phyloP scores from a whole-genome alignment of 2,888 invertebrate species.

The Caenorhabditis virilis region DNA sequence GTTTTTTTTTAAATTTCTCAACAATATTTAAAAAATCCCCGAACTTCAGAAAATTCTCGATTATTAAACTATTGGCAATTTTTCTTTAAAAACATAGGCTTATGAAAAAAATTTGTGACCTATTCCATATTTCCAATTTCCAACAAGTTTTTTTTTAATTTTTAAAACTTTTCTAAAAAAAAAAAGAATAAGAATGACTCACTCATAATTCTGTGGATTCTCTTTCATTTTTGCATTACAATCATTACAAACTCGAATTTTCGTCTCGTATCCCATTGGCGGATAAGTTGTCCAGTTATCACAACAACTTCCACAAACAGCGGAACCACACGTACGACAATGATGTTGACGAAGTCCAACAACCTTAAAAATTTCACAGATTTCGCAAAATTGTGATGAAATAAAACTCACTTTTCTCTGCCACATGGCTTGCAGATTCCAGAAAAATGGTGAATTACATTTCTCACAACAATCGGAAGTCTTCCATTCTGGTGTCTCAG shows the following conservation, averaged over 20 bases:
- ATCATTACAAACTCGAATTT: slow-evolving; percentile 90
- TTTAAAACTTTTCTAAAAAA: neutral
- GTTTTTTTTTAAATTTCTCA: too few species aligned
- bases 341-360: slow-evolving; percentile 72
- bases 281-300: slow-evolving; percentile 87
- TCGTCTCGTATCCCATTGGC: slow-evolving; percentile 95
- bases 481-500: slow-evolving; percentile 90
- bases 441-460: slow-evolving; percentile 94
- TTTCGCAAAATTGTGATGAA: neutral
- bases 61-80: too few species aligned
- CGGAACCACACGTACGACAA: slow-evolving; percentile 82
- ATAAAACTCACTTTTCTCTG: slow-evolving; percentile 82
- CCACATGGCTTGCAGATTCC: slow-evolving; percentile 98
- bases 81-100: neutral
- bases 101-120: neutral
- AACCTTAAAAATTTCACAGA: slow-evolving; percentile 34
- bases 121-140: neutral
- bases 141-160: neutral
- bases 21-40: too few species aligned
- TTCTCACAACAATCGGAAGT: slow-evolving; percentile 92
- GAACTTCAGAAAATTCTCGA: too few species aligned
- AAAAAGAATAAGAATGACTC: slow-evolving; percentile 11
- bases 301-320: slow-evolving; percentile 91
- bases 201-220: slow-evolving; percentile 64
- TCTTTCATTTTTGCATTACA: slow-evolving; percentile 75